Evolutionary conservation across 2,113 vertebrate species (phyloP).

Genomic region (Hyperopisus bebe): DNA sequence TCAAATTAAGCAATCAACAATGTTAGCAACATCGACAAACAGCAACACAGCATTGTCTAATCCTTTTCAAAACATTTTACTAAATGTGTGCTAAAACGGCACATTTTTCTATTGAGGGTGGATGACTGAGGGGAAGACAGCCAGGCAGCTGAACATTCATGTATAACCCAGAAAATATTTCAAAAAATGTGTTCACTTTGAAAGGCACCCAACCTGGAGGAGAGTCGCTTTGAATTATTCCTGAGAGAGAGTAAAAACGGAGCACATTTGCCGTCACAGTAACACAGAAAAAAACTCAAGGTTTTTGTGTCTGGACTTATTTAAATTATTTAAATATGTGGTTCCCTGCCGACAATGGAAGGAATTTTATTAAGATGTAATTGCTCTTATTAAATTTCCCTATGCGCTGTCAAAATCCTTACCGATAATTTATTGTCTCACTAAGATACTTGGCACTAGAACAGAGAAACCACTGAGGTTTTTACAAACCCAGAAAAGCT

Average conservation of each 20-base stretch:
- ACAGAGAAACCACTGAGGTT: conserved; percentile 5
- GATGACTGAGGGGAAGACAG: background rate
- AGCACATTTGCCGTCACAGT: background rate
- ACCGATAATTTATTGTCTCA: background rate
- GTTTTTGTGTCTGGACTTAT: background rate
- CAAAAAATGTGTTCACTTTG: conserved; percentile 7
- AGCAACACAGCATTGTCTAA: background rate
- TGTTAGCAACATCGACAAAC: background rate
- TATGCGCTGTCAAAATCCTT: background rate
- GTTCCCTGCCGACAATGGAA: background rate
- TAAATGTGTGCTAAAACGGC: background rate
- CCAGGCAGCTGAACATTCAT: conserved; percentile 2
- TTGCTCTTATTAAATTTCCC: conserved; percentile 19
- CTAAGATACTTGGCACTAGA: conserved; percentile 11
- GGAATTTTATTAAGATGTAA: conserved; percentile 15
- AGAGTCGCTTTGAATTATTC: background rate
- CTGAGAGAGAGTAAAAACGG: background rate
- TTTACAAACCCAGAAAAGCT: background rate
- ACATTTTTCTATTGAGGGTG: background rate
- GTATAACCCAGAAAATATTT: background rate
- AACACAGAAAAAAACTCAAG: background rate
- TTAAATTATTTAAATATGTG: conserved; percentile 17
- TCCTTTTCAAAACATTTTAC: background rate
- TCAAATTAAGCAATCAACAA: background rate
- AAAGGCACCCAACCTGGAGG: conserved; percentile 10